Evolutionary conservation across 2,888 invertebrate genomes (phyloP).

Genomic region (Volucella zonaria): DNA sequence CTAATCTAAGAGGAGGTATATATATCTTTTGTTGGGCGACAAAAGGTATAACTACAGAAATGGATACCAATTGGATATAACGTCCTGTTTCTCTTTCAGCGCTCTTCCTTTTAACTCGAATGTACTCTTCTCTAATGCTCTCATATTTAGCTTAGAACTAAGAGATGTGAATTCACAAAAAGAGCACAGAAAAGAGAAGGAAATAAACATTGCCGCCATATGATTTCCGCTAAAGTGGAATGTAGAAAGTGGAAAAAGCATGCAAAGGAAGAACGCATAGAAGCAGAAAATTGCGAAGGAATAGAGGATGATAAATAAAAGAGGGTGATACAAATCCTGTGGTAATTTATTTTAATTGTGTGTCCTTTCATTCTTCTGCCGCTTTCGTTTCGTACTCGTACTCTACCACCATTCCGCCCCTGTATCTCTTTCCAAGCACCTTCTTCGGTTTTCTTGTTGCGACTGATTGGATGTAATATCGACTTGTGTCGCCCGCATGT

Average conservation of each 20-base stretch:
- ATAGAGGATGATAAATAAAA: constrained; percentile 58
- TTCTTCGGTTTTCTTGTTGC: constrained; percentile 56
- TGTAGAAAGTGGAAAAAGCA: constrained; percentile 11
- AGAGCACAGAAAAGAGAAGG: not conserved
- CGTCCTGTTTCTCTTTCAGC: not conserved
- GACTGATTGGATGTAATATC: constrained; percentile 73
- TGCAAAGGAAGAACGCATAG: constrained; percentile 64
- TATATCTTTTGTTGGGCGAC: constrained; percentile 38
- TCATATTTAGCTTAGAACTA: not conserved
- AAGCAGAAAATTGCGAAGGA: constrained; percentile 73
- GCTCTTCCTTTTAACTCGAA: constrained; percentile 18
- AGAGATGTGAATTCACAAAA: constrained; percentile 14
- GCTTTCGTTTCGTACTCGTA: constrained; percentile 26
- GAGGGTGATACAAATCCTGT: constrained; percentile 74
- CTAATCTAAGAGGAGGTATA: not conserved
- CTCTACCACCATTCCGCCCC: constrained; percentile 1
- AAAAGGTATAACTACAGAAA: not conserved
- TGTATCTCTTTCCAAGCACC: not conserved
- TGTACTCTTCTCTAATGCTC: constrained; percentile 37
- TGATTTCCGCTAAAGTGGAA: constrained; percentile 11
- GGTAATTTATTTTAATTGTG: constrained; percentile 74
- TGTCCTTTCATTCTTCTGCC: constrained; percentile 70
- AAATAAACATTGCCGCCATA: constrained; percentile 20
- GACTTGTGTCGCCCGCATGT: constrained; percentile 57
- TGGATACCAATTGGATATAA: not conserved